phyloP scores from a whole-genome alignment of 2,888 invertebrate species.

The Protonemura montana region DNA sequence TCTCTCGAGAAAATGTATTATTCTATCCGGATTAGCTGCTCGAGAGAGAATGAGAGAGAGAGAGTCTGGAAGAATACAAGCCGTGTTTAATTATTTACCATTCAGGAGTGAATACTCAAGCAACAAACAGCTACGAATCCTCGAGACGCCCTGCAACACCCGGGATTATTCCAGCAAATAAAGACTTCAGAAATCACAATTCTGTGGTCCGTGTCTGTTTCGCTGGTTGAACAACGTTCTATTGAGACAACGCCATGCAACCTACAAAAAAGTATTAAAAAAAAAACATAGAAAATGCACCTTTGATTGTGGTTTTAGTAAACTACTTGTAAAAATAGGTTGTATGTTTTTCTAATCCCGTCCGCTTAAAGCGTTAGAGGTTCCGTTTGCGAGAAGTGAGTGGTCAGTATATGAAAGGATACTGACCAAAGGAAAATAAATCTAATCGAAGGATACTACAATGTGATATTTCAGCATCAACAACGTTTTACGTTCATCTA shows the following conservation, averaged over 20 bases:
- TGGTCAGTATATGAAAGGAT: too few relatives aligned
- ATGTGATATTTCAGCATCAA: neutral
- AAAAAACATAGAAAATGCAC: too few relatives aligned
- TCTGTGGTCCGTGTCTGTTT: neutral
- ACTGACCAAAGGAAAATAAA: too few relatives aligned
- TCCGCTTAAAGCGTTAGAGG: too few relatives aligned
- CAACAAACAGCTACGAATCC: neutral
- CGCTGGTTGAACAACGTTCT: neutral
- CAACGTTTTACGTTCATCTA: neutral
- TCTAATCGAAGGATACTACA: too few relatives aligned
- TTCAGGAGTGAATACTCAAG: neutral
- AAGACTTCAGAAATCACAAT: neutral
- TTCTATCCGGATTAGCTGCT: slow-evolving; percentile 15
- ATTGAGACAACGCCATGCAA: neutral
- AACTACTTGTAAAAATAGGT: too few relatives aligned
- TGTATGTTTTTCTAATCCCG: too few relatives aligned
- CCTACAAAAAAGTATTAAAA: too few relatives aligned
- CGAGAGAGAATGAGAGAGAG: neutral
- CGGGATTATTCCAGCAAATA: neutral
- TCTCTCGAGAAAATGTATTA: slow-evolving; percentile 21
- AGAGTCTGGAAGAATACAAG: neutral
- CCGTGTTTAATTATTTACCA: slow-evolving; percentile 20
- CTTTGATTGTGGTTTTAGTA: too few relatives aligned
- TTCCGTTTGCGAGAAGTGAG: too few relatives aligned
- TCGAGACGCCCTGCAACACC: neutral